These are phyloP conservation scores for Condylostylus longicornis DNA, from an alignment of 1,140 invertebrate genomes.

Conservation along the genomic window DNA sequence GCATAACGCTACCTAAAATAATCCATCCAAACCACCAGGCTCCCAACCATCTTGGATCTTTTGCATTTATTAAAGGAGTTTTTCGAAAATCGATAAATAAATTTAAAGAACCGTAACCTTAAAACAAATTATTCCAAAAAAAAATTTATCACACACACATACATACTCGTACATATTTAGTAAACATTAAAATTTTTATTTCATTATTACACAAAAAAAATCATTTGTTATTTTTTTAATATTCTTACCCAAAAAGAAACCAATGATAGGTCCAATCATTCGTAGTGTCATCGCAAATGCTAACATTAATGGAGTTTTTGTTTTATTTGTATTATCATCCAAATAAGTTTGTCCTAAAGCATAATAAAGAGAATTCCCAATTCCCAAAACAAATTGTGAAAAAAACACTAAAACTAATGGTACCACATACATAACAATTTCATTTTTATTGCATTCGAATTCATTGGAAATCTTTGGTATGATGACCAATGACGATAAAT, in stretches of 20 bases:
- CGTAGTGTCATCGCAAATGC: conserved; percentile 26
- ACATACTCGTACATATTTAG: no score
- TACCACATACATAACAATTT: no score
- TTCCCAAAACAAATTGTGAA: conserved; percentile 52
- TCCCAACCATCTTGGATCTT: conserved; percentile 49
- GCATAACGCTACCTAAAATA: conserved; percentile 39
- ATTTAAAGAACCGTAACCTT: conserved; percentile 47
- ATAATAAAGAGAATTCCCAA: conserved; percentile 52
- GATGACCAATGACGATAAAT: no score
- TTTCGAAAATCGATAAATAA: conserved; percentile 47
- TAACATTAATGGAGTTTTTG: conserved; percentile 46
- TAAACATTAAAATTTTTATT: no score
- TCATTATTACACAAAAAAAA: no score
- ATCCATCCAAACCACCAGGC: conserved; percentile 59
- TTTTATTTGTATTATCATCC: conserved; percentile 54
- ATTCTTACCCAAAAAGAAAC: conserved; percentile 22
- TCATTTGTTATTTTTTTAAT: no score
- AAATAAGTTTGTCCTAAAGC: conserved; percentile 51
- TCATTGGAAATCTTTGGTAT: no score
- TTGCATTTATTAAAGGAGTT: conserved; percentile 44
- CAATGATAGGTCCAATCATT: conserved; percentile 29
- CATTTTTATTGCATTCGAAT: no score
- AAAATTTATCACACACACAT: no score
- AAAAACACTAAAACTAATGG: conserved; percentile 49
- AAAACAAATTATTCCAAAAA: conserved; percentile 7